Base-by-base conservation (phyloP, 1,140 invertebrate genomes). In the Sycobia sp. region DNA sequence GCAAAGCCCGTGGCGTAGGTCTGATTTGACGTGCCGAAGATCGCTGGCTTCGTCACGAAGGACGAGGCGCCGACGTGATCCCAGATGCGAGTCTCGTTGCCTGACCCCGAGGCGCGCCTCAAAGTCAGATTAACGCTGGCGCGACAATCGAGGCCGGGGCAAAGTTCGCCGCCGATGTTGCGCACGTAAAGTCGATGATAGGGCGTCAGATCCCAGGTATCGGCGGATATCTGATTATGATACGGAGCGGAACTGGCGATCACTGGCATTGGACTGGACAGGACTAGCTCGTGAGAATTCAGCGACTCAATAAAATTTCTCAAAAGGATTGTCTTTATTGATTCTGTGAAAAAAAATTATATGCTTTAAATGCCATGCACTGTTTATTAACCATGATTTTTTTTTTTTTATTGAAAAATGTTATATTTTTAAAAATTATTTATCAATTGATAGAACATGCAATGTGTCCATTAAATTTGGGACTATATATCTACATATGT, bases 1-100 rank as follows among this genome's bases (percentile, higher is more conserved):
- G 90, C 86, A 79, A 91, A 92, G 0, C 90, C 90, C 25, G 84
- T 82, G 41, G 89, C 84, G 38, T 85, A 84, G 3, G 66, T 71
- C 66, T 71, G 69, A 41, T 43, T 82, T 50, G 62, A 82, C 70
- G 65, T 73, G 36, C 74, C 41, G 71, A 89, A 84, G n/a, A 86
- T 82, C 11, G 85, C 87, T 0, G 89, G 89, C 46, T 83, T 84
- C 80, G 89, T 89, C 2, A 85, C 87, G 70, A 86, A 90, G 25
- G 88, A 85, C 65, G 84, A 84, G 4, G 77, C 76, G 3, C 83
- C 85, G n/a, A 79, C 78, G 38, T 88, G 85, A 54, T 85, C 84
- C 80, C 84, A 86, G 41, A 83, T 76, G 0, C 84, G 78, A 49
- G 84, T 81, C 29, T 83, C 77, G 8, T 83, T 84, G 62, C 81